Evolutionary conservation across 2,888 invertebrate species (phyloP), one percentile per base, ranked within the genome.

Genomic region (Herminia tarsipennalis): DNA sequence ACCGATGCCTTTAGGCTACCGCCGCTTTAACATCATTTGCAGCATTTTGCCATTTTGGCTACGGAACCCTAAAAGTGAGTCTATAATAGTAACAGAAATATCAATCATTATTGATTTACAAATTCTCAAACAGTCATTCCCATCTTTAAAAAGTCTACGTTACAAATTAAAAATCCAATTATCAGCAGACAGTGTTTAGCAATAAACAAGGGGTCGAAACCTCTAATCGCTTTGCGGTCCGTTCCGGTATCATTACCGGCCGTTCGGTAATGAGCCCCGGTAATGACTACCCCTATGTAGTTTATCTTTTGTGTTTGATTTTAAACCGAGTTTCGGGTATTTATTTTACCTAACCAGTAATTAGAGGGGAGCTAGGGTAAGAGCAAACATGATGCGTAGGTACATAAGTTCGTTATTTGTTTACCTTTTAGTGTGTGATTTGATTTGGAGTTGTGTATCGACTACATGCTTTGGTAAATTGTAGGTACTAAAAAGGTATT

Each of bases 181-280:
- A 63, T 34, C 30, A 21, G 21, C 33, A 28, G 34, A 37, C 42
- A 21, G 40, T 42, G 49, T 46, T 56, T 54, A 54, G 54, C 44
- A 10, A 56, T 63, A 66, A 66, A 66, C 61, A 66, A 56, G 48
- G 44, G 57, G 57, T 51, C 24, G 36, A 66, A 66, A 56, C 64
- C 65, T 42, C 65, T 63, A 67, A 66, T 66, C 64, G 58, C 39
- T 56, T 20, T 54, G 64, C 30, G 66, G 67, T 48, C 20, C 33
- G 32, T 35, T 27, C 52, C 48, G 44, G 66, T 53, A 58, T 61
- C 68, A 61, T 66, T 66, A 67, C 55, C 52, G 30, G 40, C 37
- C 18, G 43, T 14, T 39, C 54, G 53, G 66, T 66, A 67, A 66
- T 67, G 65, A 67, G 61, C 24, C 30, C 56, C 51, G 52, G 61